phyloP scores from a whole-genome alignment of 2,888 invertebrate genomes.

The Podotricha telesiphe region DNA sequence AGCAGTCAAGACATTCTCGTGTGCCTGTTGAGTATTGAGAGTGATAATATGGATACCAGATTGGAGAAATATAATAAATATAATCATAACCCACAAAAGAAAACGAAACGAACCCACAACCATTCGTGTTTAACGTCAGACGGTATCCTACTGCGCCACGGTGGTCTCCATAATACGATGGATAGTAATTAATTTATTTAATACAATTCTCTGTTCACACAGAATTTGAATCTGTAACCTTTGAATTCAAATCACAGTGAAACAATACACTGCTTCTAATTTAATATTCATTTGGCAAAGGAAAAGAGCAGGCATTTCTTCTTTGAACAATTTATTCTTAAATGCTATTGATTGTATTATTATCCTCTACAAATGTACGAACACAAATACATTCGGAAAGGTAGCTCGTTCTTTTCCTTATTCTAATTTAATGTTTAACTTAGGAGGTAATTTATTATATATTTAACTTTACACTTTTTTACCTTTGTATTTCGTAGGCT shows the following conservation, averaged over 20 bases:
- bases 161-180: neutral
- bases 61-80: too few species aligned
- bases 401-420: neutral
- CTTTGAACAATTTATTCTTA: slow-evolving; percentile 8
- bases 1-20: too few species aligned
- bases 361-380: slow-evolving; percentile 6
- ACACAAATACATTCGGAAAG: slow-evolving; percentile 6
- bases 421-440: slow-evolving; percentile 14
- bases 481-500: too few species aligned
- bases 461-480: too few species aligned
- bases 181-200: too few species aligned
- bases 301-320: neutral
- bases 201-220: neutral
- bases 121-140: neutral
- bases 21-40: too few species aligned
- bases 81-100: too few species aligned
- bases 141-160: neutral
- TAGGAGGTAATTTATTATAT: neutral
- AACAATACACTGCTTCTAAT: neutral
- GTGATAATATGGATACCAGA: too few species aligned
- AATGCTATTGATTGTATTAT: slow-evolving; percentile 8
- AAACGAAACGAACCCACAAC: neutral
- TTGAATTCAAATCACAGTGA: neutral
- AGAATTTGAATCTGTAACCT: neutral
- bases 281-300: slow-evolving; percentile 6